Conservation (phyloP, 2,113 vertebrate genomes). For the Phylloscopus whistleri region DNA sequence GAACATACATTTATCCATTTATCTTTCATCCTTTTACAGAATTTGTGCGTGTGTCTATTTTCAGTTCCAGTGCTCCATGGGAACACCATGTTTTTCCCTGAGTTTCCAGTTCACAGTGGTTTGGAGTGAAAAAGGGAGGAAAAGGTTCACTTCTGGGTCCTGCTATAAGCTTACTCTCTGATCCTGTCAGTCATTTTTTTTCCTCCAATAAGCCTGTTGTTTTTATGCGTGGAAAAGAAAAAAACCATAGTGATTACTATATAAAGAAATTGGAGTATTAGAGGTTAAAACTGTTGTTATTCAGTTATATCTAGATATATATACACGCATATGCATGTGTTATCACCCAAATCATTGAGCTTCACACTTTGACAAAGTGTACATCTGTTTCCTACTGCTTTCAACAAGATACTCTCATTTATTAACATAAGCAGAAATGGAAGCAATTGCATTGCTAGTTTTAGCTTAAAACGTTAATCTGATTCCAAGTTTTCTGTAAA, state of each 20-base stretch:
- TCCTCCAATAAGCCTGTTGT: rapidly evolving
- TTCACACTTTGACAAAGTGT: background rate
- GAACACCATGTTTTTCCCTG: background rate
- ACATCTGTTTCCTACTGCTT: constrained; percentile 11
- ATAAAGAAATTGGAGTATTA: background rate
- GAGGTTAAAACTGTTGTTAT: constrained; percentile 6
- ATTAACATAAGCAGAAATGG: background rate
- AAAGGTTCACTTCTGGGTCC: background rate
- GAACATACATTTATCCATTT: background rate
- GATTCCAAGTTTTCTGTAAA: background rate
- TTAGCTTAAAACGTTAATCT: background rate
- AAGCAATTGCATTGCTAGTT: background rate
- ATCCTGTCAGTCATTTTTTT: background rate
- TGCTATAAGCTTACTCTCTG: background rate
- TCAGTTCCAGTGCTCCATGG: background rate
- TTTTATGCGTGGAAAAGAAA: background rate
- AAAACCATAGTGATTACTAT: background rate
- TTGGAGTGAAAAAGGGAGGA: background rate
- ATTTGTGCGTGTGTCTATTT: background rate
- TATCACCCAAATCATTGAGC: background rate
- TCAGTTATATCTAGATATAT: background rate
- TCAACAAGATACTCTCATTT: background rate
- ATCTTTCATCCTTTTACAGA: background rate
- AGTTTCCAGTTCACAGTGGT: background rate
- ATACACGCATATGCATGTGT: background rate